Evolutionary conservation across 2,888 invertebrate genomes (phyloP).

Genomic region (Metopia argyrocephala): DNA sequence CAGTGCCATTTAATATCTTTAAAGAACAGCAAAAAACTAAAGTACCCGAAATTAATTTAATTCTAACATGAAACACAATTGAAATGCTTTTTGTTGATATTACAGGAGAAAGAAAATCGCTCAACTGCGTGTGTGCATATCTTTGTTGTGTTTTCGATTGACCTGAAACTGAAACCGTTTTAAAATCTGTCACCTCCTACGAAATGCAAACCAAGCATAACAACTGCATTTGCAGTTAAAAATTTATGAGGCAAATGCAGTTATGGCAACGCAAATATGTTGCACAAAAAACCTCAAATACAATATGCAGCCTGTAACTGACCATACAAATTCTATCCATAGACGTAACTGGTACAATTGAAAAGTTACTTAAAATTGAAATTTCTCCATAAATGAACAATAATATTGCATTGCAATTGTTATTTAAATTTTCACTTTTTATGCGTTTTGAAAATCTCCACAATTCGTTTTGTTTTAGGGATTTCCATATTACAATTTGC

Average conservation of each 20-base stretch:
- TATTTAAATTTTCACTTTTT: too few species aligned
- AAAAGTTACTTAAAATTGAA: background rate
- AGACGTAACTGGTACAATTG: background rate
- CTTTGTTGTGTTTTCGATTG: conserved; percentile 19
- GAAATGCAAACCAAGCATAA: conserved; percentile 35
- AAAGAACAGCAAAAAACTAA: too few species aligned
- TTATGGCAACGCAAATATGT: conserved; percentile 56
- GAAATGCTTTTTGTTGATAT: too few species aligned
- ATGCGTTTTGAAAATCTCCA: too few species aligned
- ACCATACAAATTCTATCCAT: background rate
- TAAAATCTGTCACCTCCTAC: conserved; percentile 35
- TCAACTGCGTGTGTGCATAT: background rate
- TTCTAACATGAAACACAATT: too few species aligned
- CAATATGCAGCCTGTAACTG: conserved; percentile 17
- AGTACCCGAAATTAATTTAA: too few species aligned
- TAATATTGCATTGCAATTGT: too few species aligned
- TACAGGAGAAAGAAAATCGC: background rate
- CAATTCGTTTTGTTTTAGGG: too few species aligned
- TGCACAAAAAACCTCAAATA: conserved; percentile 14
- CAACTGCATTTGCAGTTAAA: conserved; percentile 56
- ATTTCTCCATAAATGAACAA: background rate
- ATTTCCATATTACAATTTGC: too few species aligned
- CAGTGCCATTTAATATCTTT: too few species aligned
- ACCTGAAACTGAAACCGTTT: conserved; percentile 19
- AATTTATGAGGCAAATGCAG: conserved; percentile 56